Conservation (phyloP, 2,888 invertebrate genomes). For the Eulithis prunata region DNA sequence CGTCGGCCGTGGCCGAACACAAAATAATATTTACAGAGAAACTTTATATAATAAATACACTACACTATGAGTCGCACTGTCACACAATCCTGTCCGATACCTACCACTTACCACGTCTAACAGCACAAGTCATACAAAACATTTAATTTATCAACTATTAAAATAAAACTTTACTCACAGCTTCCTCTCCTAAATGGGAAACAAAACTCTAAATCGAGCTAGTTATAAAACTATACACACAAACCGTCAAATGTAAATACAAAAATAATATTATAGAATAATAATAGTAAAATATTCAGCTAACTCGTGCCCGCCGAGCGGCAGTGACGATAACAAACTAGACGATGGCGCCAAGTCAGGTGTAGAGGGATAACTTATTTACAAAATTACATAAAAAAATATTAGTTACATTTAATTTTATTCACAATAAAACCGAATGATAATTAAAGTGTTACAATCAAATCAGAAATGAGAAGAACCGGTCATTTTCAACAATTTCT, state of each 20-base stretch:
- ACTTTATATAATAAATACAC: conserved; percentile 37
- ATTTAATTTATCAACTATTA: conserved; percentile 53
- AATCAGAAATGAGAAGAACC: conserved; percentile 15
- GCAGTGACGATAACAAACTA: conserved; percentile 32
- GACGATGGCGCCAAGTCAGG: conserved; percentile 49
- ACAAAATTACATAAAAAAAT: conserved; percentile 56
- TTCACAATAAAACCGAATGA: conserved; percentile 44
- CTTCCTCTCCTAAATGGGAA: conserved; percentile 51
- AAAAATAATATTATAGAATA: conserved; percentile 61
- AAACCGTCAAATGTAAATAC: conserved; percentile 57
- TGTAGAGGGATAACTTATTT: conserved; percentile 50
- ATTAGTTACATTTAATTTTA: conserved; percentile 47
- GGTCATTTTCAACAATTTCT: conserved; percentile 39
- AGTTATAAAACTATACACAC: conserved; percentile 52
- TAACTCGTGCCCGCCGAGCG: conserved; percentile 44
- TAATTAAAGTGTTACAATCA: no score
- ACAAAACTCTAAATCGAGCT: conserved; percentile 45
- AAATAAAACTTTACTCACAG: conserved; percentile 61
- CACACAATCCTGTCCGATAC: conserved; percentile 22
- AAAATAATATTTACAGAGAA: conserved; percentile 82
- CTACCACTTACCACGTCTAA: conserved; percentile 29
- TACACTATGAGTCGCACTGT: conserved; percentile 57
- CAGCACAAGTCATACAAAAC: conserved; percentile 56
- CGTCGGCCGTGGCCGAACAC: conserved; percentile 55
- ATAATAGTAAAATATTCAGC: conserved; percentile 58